phyloP scores from a whole-genome alignment of 2,113 vertebrate species.

The Gadus macrocephalus region DNA sequence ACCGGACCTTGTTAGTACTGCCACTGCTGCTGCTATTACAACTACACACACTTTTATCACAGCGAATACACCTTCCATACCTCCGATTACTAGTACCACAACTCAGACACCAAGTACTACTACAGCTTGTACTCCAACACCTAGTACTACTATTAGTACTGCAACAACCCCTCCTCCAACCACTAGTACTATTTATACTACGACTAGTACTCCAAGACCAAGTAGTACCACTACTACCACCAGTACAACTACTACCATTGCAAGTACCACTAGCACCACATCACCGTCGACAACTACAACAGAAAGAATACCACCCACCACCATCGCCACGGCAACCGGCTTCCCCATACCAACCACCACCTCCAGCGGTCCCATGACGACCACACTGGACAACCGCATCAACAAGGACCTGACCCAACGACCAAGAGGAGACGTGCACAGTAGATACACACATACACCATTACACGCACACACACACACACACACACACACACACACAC shows the following conservation, averaged over 20 bases:
- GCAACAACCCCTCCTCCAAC: background rate
- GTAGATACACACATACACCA: constrained; percentile 57
- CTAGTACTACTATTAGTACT: background rate
- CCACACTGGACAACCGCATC: constrained; percentile 79
- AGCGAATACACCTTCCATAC: background rate
- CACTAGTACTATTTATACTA: background rate
- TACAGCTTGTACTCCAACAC: background rate
- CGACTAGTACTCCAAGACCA: background rate
- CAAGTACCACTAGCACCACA: background rate
- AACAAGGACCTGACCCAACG: constrained; percentile 74
- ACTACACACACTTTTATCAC: background rate
- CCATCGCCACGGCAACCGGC: background rate
- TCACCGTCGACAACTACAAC: background rate
- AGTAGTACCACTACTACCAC: background rate
- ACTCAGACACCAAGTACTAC: background rate
- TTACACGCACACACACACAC: background rate
- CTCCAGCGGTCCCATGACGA: constrained; percentile 15
- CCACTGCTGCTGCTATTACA: background rate
- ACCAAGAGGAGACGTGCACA: constrained; percentile 90
- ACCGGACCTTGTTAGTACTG: background rate
- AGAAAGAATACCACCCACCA: background rate
- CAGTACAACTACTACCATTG: background rate
- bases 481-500: background rate
- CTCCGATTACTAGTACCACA: background rate
- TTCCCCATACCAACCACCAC: constrained; percentile 2